Conservation (phyloP, 2,888 invertebrate species). For the Lasius platythorax region DNA sequence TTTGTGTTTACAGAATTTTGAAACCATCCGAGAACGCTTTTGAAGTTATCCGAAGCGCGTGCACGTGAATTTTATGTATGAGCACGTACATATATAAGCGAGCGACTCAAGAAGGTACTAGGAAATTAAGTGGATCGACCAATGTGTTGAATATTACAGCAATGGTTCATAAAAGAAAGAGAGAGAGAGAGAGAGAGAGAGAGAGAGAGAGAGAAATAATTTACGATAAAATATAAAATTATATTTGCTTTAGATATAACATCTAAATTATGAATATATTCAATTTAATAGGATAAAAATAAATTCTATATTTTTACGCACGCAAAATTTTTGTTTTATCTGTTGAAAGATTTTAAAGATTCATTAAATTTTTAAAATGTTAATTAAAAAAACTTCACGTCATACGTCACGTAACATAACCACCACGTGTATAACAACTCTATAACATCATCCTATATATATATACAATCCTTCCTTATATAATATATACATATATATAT, state of each 20-base stretch:
- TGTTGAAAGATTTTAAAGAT: not conserved
- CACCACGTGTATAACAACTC: not conserved
- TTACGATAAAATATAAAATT: no score
- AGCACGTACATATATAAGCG: constrained; percentile 9
- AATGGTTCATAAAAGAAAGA: not conserved
- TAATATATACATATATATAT: not conserved
- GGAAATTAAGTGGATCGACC: constrained; percentile 43
- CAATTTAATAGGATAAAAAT: not conserved
- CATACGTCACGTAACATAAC: not conserved
- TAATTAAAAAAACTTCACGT: not conserved
- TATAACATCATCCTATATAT: not conserved
- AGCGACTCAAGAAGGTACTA: constrained; percentile 14
- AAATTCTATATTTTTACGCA: not conserved
- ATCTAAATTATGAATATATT: constrained; percentile 4
- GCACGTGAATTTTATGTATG: constrained; percentile 42
- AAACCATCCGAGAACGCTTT: constrained; percentile 14
- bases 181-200: not conserved
- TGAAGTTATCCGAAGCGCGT: constrained; percentile 30
- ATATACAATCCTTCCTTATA: no score
- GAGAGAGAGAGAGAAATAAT: not conserved
- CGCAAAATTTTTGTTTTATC: not conserved
- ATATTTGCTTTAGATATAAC: not conserved
- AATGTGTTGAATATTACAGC: constrained; percentile 9
- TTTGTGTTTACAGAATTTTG: constrained; percentile 23
- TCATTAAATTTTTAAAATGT: not conserved